Conservation (phyloP, 2,888 invertebrate genomes). For the Tortrix viridana region DNA sequence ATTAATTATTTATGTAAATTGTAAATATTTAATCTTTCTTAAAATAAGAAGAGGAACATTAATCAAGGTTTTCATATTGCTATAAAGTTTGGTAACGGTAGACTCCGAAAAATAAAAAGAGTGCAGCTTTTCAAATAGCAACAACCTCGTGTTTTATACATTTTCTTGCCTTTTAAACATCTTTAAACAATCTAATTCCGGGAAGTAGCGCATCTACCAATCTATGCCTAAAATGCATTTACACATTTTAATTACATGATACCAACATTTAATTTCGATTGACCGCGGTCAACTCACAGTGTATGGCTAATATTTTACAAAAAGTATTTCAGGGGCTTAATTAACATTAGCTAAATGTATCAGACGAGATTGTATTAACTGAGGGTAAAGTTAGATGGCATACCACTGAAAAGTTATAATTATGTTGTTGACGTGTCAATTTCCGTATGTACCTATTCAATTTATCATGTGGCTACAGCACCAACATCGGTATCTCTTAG, state of each 20-base stretch:
- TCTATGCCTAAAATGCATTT: conserved; percentile 77
- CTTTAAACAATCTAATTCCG: conserved; percentile 69
- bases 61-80: conserved; percentile 81
- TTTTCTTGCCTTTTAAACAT: conserved; percentile 59
- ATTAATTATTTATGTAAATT: conserved; percentile 79
- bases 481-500: no score
- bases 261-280: conserved; percentile 39
- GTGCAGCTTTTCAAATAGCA: conserved; percentile 85
- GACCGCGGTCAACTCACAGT: conserved; percentile 54
- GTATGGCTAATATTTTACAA: conserved; percentile 62
- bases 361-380: no score
- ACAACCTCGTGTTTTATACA: conserved; percentile 64
- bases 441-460: no score
- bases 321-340: conserved; percentile 22
- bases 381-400: no score
- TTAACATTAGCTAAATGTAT: no score
- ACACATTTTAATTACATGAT: conserved; percentile 46
- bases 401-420: no score
- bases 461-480: no score
- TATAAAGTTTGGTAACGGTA: conserved; percentile 80
- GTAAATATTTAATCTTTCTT: conserved; percentile 85
- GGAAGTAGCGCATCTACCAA: conserved; percentile 83
- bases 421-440: no score
- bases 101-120: conserved; percentile 73
- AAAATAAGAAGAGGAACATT: conserved; percentile 85